Evolutionary conservation across 2,888 invertebrate genomes (phyloP), one percentile per base, ranked within the genome.

Genomic region (Drosophila bunnanda): DNA sequence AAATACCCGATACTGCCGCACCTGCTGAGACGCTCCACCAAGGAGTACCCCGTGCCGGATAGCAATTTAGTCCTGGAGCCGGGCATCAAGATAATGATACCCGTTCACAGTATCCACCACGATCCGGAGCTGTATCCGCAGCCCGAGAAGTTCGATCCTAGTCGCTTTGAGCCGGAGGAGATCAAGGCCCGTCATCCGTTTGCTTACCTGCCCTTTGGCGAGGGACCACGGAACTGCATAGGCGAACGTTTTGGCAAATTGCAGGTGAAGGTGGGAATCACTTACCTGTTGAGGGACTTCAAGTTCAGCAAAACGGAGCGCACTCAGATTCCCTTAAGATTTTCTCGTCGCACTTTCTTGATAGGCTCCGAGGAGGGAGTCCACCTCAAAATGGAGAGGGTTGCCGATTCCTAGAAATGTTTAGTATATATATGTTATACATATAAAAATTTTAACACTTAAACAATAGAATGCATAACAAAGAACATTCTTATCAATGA

Each of bases 91-190:
- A 53, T 89, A 0, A 50, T 86, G 4, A 88, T 89, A 20, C 89
- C 88, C 4, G 58, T 78, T 12, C 92, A 93, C 70, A 93, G 93
- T 6, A 93, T 95, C 76, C 95, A 95, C 59, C 93, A 93, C 89
- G 94, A 94, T 78, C 90, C 92, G 0, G 75, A 90, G 10, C 80
- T 92, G 17, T 93, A 91, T 73, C 92, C 92, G 0, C 91, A 95
- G 2, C 95, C 95, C 0, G 93, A 94, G 5, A 93, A 91, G 28
- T 95, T 95, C 64, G 93, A 94, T 61, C 95, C 95, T 0, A 93
- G 94, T 20, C 92, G 95, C 74, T 95, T 95, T 85, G 90, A 92
- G 0, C 90, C 93, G 0, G 94, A 94, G 71, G 93, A 93, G 43
- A 93, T 94, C 58, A 90, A 92, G 0, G 92, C 92, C 34, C 89